These are phyloP conservation scores for Takifugu ocellatus DNA, from an alignment of 2,797 vertebrate species.

Conservation along the genomic window DNA sequence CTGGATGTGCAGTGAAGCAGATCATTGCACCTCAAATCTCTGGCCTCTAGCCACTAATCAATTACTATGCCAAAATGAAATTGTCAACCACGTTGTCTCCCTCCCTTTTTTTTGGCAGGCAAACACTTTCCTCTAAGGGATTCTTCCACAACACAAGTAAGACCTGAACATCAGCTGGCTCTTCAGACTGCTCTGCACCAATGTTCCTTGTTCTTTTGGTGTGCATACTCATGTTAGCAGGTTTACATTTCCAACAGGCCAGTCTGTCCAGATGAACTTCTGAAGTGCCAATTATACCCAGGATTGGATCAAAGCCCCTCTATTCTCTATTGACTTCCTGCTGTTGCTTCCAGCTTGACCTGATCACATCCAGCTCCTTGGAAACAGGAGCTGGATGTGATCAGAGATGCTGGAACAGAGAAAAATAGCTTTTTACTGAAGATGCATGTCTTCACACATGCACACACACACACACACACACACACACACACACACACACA, in stretches of 20 bases:
- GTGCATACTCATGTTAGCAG: constrained; percentile 14
- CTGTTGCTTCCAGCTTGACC: constrained; percentile 37
- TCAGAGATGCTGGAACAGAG: constrained; percentile 34
- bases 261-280: constrained; percentile 48
- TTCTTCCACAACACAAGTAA: constrained; percentile 14
- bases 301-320: constrained; percentile 39
- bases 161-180: constrained; percentile 20
- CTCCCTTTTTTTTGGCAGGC: constrained; percentile 25
- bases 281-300: constrained; percentile 55
- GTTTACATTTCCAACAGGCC: constrained; percentile 24
- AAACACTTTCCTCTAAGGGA: constrained; percentile 14
- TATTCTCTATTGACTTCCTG: constrained; percentile 62
- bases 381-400: constrained; percentile 30
- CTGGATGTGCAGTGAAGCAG: constrained; percentile 54
- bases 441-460: constrained; percentile 24
- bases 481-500: background rate
- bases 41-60: constrained; percentile 49
- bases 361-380: constrained; percentile 42
- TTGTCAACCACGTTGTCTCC: constrained; percentile 40
- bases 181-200: too few species aligned
- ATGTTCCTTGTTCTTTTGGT: constrained; percentile 1
- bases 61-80: constrained; percentile 60
- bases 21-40: constrained; percentile 66
- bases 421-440: background rate
- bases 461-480: background rate